Percentiles rank a stretch among this genome's conserved stretches.
Conservation (phyloP, 2,888 invertebrate species). For the Heteromurus nitidus region DNA sequence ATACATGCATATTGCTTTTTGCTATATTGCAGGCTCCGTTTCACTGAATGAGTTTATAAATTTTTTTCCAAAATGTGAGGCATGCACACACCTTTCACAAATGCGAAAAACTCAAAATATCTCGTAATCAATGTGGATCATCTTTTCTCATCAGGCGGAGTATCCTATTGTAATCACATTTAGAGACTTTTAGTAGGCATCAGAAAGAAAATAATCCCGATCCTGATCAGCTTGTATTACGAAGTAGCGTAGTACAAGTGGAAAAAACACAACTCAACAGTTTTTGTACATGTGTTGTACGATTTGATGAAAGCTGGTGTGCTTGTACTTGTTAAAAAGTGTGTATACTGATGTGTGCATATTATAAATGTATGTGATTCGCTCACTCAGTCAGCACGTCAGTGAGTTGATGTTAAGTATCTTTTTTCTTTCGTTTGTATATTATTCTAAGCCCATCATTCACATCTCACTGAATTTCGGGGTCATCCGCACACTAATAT, state of each 20-base stretch:
- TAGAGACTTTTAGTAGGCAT: not conserved
- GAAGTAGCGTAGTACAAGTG: not conserved
- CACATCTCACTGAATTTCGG: conserved; percentile 66
- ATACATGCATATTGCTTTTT: no score
- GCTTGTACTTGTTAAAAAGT: conserved; percentile 4
- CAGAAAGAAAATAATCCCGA: not conserved
- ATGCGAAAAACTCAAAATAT: conserved; percentile 24
- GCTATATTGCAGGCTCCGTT: no score
- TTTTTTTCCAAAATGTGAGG: not conserved
- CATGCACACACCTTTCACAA: not conserved
- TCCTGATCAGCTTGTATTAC: conserved; percentile 4
- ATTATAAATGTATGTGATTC: conserved; percentile 40
- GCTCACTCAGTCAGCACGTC: conserved; percentile 38
- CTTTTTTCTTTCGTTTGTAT: conserved; percentile 17
- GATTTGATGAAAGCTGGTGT: not conserved
- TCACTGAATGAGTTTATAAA: conserved; percentile 25
- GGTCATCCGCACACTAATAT: conserved; percentile 56
- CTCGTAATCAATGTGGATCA: conserved; percentile 60
- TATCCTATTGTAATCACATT: conserved; percentile 11
- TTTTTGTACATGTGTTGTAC: conserved; percentile 14
- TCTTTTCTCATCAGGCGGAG: conserved; percentile 16
- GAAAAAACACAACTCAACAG: conserved; percentile 16
- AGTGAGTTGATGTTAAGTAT: conserved; percentile 3
- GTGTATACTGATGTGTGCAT: conserved; percentile 4
- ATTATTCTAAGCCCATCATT: conserved; percentile 61